Base-by-base conservation (phyloP, 2,888 invertebrate species). In the Cantharis rustica region DNA sequence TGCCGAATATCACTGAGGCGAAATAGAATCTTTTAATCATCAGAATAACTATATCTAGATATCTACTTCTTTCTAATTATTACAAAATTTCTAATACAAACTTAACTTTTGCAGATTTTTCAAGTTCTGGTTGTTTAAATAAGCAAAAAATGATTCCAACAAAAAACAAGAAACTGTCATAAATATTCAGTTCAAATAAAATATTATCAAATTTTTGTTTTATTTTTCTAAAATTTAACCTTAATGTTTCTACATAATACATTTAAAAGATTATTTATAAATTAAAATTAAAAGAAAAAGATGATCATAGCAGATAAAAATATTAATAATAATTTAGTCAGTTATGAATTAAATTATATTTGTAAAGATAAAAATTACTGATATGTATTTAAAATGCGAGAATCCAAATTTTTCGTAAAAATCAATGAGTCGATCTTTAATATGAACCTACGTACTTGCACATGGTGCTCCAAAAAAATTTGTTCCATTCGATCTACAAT, bases 401-500 rank as follows among this genome's bases (percentile, higher is more conserved):
- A 94, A 87, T 99, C 99, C 87, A 98, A 90, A 88, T 98, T 98
- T 83, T 96, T 96, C 0, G 98, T 98, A 89, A 99, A 99, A 64
- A 99, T 92, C 68, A 99, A 91, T 0, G 96, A 96, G 88, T 98
- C 98, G 88, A 99, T 88, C 0, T 98, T 98, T 82, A 95, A 95
- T 88, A 97, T 96, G 91, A 98, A 98, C 86, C 97, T 96, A 89
- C 97, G 97, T 16, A 99, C 98, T 91, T 98, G 97, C 86, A 98
- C 97, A 87, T 98, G 96, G 88, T 99, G 98, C 98, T 94, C 92
- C 73, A 98, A 91, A 89, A 99, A 98, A 23, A 99, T 96, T 90
- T 99, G 97, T 80, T 97, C 95, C 79, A 99, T 90, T 79, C 99
- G 90, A 73, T 98, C 98, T 81, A 97, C 93, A 7, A 98, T 98